Evolutionary conservation across 2,888 invertebrate species (phyloP).

Genomic region (Scaptomyza parva): DNA sequence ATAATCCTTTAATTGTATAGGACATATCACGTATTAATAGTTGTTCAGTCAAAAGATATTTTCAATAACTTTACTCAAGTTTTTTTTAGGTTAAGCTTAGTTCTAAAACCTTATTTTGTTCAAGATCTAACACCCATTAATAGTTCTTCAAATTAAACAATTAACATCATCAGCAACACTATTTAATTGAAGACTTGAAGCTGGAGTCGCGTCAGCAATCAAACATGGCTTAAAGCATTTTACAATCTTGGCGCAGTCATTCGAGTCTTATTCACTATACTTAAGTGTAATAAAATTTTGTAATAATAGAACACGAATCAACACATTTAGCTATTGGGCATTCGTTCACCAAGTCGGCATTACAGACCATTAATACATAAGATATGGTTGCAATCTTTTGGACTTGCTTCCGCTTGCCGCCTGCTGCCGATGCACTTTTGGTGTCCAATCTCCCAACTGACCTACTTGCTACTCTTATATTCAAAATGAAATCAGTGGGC

Average conservation of each 20-base stretch:
- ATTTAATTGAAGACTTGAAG: not conserved
- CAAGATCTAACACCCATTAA: not conserved
- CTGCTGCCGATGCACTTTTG: constrained; percentile 54
- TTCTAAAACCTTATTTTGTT: not conserved
- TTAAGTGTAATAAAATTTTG: constrained; percentile 73
- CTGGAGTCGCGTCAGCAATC: constrained; percentile 35
- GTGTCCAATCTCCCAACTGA: constrained; percentile 38
- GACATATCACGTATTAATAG: no score
- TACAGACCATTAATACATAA: constrained; percentile 55
- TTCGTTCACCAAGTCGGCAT: constrained; percentile 33
- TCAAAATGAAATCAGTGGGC: constrained; percentile 40
- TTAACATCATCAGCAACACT: no score
- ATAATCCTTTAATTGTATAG: no score
- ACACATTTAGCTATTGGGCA: constrained; percentile 54
- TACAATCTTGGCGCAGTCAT: constrained; percentile 66
- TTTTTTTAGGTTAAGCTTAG: no score
- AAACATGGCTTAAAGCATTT: constrained; percentile 32
- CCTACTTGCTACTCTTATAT: constrained; percentile 35
- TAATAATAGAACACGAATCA: constrained; percentile 62
- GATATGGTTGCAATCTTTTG: constrained; percentile 44
- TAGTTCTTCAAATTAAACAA: no score
- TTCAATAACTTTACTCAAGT: no score
- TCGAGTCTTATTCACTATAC: constrained; percentile 64
- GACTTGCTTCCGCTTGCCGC: constrained; percentile 63
- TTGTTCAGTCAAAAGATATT: no score